A percentile compares a stretch with the other conserved stretches of the same genome.
These are phyloP conservation scores for Anas capensis DNA, from an alignment of 2,797 vertebrate genomes.

Conservation along the genomic window DNA sequence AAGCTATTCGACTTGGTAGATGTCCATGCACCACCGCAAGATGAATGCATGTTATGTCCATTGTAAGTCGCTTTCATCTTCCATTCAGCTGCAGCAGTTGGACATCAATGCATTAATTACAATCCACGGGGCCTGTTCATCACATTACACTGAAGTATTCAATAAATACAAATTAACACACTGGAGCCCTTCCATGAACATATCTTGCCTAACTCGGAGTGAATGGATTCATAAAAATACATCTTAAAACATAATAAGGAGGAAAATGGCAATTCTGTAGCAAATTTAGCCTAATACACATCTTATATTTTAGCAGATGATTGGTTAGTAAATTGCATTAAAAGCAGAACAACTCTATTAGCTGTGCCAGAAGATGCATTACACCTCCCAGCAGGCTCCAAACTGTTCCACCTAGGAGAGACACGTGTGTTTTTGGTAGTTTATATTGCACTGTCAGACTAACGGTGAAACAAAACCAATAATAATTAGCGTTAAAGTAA, in stretches of 20 bases:
- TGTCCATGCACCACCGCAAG: background rate
- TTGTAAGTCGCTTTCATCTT: slow-evolving; percentile 2
- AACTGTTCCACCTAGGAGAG: background rate
- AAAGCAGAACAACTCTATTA: background rate
- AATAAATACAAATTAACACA: slow-evolving; percentile 56
- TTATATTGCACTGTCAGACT: background rate
- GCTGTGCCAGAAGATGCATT: background rate
- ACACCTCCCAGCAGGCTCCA: background rate
- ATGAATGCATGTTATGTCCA: background rate
- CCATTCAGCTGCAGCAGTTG: background rate
- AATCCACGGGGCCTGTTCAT: background rate
- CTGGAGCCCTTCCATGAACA: slow-evolving; percentile 32
- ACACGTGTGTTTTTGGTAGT: background rate
- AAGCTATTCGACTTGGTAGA: background rate
- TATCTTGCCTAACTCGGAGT: background rate
- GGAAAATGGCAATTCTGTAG: slow-evolving; percentile 11
- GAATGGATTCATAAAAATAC: slow-evolving; percentile 30
- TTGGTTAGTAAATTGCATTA: slow-evolving; percentile 10
- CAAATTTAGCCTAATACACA: background rate
- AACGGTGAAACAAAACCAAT: background rate
- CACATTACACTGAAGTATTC: slow-evolving; percentile 21
- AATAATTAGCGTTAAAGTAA: background rate
- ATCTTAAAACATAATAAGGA: slow-evolving; percentile 32
- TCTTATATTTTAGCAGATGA: slow-evolving; percentile 21
- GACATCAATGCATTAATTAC: slow-evolving; percentile 55